Evolutionary conservation across 2,888 invertebrate species (phyloP), one percentile per base, ranked within the genome.

Genomic region (Zhuqinia jingwanae): DNA sequence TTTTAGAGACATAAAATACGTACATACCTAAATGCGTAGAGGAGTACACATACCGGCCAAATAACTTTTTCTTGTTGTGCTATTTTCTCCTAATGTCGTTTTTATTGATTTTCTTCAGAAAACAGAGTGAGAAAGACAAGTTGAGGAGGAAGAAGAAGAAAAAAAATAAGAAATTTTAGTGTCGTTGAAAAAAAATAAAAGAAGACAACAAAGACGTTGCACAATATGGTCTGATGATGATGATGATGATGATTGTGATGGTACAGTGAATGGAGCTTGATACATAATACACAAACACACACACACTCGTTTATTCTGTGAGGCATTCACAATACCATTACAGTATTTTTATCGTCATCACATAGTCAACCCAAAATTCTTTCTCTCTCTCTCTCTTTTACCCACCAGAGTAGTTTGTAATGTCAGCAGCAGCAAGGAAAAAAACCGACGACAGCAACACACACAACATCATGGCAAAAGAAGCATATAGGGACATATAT

Each of bases 61-160:
- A 77, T 36, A 68, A 78, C 20, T 81, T 58, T 53, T 56, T 42
- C 70, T 75, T 63, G 85, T 63, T 79, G 85, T 79, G 80, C 56
- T 63, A 85, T 85, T 79, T 85, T 80, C 56, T 85, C 85, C 56
- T 85, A 85, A 85, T 85, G 85, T 79, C 73, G 79, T 79, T 85
- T 85, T 65, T 85, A 85, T 85, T 85, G 85, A 85, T 85, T 85
- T 85, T 75, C 63, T 65, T 11, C 47, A 20, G 42, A 73, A 45
- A 56, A 65, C n/a, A 50, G 60, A 65, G 42, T 2, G 17, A 68
- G 65, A 30, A 42, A n/a, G 53, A n/a, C 15, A 42, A 80, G 65
- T 36, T 36, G 36, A 60, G 47, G 76, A 65, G 56, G 47, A 73
- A 82, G 36, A 25, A 42, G 15, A 30, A 68, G 45, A 50, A 50